Evolutionary conservation across 1,140 invertebrate species (phyloP).

Genomic region (Papilio machaon): DNA sequence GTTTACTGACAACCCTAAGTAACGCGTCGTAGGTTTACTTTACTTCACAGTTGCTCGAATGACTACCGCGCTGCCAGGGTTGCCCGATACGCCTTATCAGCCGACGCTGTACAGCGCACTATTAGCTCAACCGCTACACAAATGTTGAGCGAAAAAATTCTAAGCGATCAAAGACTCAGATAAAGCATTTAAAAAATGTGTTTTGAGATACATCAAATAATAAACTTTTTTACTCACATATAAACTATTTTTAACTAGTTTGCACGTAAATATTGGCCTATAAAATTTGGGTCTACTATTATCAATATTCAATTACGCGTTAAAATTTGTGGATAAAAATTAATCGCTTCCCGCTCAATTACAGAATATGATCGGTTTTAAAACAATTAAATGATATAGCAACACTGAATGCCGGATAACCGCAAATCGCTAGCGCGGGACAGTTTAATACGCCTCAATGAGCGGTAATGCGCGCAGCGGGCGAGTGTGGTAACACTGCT

Average conservation of each 20-base stretch:
- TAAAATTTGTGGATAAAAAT: slow-evolving; percentile 5
- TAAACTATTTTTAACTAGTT: too few species aligned
- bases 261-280: too few species aligned
- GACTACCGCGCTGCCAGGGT: not conserved
- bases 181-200: not conserved
- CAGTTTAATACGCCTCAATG: slow-evolving; percentile 35
- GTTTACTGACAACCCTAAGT: slow-evolving; percentile 12
- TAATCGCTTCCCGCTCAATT: not conserved
- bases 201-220: too few species aligned
- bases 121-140: slow-evolving; percentile 13
- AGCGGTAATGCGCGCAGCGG: slow-evolving; percentile 19
- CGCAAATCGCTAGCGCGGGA: slow-evolving; percentile 31
- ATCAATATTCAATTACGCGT: not conserved
- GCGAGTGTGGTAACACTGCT: slow-evolving; percentile 8
- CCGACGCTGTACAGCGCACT: not conserved
- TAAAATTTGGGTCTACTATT: not conserved
- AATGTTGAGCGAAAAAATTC: slow-evolving; percentile 18
- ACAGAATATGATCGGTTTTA: not conserved
- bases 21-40: not conserved
- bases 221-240: too few species aligned
- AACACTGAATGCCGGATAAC: slow-evolving; percentile 33
- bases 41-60: not conserved
- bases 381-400: slow-evolving; percentile 30
- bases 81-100: slow-evolving; percentile 28
- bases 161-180: not conserved